Percentiles rank a stretch among this genome's conserved stretches.
Evolutionary conservation across 2,797 vertebrate species (phyloP).

Genomic region (Anguilla obscura): DNA sequence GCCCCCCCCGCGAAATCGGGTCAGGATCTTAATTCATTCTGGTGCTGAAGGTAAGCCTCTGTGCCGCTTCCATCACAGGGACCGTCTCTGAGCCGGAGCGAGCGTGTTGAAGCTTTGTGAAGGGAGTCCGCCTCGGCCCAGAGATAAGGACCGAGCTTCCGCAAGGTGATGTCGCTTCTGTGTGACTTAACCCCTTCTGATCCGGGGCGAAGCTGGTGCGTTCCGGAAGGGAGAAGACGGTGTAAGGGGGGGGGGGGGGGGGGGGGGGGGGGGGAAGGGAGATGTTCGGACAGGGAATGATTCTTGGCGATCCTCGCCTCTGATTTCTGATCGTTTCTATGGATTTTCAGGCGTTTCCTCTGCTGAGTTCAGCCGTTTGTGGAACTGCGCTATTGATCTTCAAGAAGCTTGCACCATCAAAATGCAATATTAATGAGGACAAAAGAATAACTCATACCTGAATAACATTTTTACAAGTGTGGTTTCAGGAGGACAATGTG

Average conservation of each 20-base stretch:
- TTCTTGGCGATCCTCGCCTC: neutral
- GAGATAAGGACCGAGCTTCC: neutral
- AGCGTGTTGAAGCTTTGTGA: neutral
- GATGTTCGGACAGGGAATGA: neutral
- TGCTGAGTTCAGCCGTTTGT: neutral
- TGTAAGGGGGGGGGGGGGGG: neutral
- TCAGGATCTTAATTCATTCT: constrained; percentile 22
- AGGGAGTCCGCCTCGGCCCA: neutral
- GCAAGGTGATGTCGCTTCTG: neutral
- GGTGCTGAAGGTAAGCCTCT: neutral
- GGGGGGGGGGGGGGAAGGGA: neutral
- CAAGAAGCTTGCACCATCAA: neutral
- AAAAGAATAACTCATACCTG: neutral
- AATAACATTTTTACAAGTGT: neutral
- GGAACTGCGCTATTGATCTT: neutral
- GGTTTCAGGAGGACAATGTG: neutral
- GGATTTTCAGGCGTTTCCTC: neutral
- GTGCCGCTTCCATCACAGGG: neutral
- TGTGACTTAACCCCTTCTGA: neutral
- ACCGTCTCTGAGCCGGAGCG: neutral
- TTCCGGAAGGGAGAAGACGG: neutral
- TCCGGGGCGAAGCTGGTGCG: neutral
- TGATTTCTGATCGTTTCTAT: neutral
- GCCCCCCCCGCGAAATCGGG: neutral
- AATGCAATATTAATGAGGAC: neutral